Conservation (phyloP, 1,140 invertebrate species). For the Halesus radiatus region DNA sequence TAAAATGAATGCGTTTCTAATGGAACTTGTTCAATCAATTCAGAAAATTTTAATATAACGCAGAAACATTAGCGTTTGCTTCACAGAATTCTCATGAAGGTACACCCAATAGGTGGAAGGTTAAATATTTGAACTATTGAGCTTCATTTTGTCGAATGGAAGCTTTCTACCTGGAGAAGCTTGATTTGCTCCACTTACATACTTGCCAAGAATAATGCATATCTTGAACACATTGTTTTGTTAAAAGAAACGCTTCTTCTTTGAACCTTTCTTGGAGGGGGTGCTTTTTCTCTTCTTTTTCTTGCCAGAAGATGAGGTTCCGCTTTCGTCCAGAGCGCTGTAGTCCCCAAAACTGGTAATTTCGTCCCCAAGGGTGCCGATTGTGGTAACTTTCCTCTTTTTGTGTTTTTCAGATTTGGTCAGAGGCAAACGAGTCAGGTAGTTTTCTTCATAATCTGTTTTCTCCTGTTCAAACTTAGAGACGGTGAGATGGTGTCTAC, state of each 20-base stretch:
- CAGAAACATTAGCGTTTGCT: too few relatives aligned
- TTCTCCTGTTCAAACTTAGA: slow-evolving; percentile 78
- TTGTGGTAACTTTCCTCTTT: slow-evolving; percentile 80
- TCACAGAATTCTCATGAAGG: too few relatives aligned
- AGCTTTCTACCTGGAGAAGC: too few relatives aligned
- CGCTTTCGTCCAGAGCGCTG: slow-evolving; percentile 65
- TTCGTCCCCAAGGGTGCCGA: slow-evolving; percentile 85
- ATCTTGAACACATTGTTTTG: neutral
- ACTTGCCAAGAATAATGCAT: too few relatives aligned
- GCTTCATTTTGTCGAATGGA: too few relatives aligned
- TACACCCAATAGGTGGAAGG: too few relatives aligned
- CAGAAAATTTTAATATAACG: too few relatives aligned
- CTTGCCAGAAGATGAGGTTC: slow-evolving; percentile 67
- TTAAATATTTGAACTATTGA: too few relatives aligned
- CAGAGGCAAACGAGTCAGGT: slow-evolving; percentile 88
- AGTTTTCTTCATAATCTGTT: slow-evolving; percentile 92
- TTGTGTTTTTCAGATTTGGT: slow-evolving; percentile 90
- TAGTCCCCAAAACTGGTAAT: slow-evolving; percentile 78
- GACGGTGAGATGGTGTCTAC: slow-evolving; percentile 78
- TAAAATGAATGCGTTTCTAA: too few relatives aligned
- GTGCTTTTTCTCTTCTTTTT: slow-evolving; percentile 71
- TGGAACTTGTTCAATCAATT: too few relatives aligned
- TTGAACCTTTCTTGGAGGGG: slow-evolving; percentile 66
- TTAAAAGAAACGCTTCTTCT: slow-evolving; percentile 67
- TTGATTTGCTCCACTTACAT: too few relatives aligned